Base-by-base conservation (phyloP, 2,797 vertebrate genomes). In the Alfaro cultratus region DNA sequence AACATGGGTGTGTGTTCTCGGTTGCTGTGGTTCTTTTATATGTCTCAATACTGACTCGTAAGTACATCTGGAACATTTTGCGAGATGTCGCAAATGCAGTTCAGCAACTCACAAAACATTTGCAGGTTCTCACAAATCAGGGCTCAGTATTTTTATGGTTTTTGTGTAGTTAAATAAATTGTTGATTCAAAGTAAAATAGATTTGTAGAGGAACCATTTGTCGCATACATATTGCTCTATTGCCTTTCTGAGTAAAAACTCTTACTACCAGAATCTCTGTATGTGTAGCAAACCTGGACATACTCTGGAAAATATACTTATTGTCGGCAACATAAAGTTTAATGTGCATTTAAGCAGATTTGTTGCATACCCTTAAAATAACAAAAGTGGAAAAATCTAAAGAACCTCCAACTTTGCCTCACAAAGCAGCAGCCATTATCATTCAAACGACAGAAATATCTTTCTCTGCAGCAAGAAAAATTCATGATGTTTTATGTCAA, bases 401-500 rank as follows among this genome's bases (percentile, higher is more conserved):
- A 21, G 15, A 64, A 64, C 31, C 31, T 34, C 7, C 0, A 5
- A 18, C 57, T 81, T 57, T 75, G n/a, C 21, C 64, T 60, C 46
- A 15, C 21, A 23, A 46, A 26, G 29, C 9, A 67, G 18, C 13
- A 82, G 6, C 57, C 41, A 74, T 80, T 77, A 64, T 75, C 5
- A 41, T 11, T 53, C 62, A 72, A 53, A 43, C 6, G 23, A 26
- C 74, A 77, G 12, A 78, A 78, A 79, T 39, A 39, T 46, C 68
- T 74, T 75, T 53, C 34, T 21, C 23, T 36, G 55, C 43, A 82
- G 57, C 31, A n/a, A 70, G 23, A 57, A 76, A 64, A 34, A 78
- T 85, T 84, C 67, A 78, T 83, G 49, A 80, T 85, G 84, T 80
- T 43, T 41, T 80, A 75, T 79, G 84, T 83, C 79, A 80, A 82